Conservation (phyloP, 2,113 vertebrate species). For the Seriola quinqueradiata region DNA sequence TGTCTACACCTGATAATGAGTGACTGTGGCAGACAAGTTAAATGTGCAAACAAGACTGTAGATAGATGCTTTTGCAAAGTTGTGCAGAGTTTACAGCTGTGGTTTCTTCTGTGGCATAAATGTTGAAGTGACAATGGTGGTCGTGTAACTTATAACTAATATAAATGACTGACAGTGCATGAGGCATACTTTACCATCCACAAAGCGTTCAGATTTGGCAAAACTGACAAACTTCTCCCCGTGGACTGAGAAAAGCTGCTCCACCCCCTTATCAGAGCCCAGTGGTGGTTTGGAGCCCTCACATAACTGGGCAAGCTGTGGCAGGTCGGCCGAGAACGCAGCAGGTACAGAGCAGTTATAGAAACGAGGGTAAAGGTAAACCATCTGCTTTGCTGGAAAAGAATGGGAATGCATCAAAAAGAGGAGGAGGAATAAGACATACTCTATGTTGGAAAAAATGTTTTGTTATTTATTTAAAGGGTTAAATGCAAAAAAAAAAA, state of each 20-base stretch:
- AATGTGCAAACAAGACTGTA: constrained; percentile 19
- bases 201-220: constrained; percentile 88
- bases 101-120: not conserved
- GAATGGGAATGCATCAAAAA: not conserved
- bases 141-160: not conserved
- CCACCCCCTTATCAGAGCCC: constrained; percentile 63
- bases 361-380: constrained; percentile 87
- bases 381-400: constrained; percentile 88
- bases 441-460: not conserved
- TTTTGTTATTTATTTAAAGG: no score
- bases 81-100: not conserved
- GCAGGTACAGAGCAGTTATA: constrained; percentile 91
- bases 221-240: constrained; percentile 91
- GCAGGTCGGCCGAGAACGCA: constrained; percentile 82
- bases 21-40: not conserved
- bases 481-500: no score
- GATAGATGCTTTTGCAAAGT: not conserved
- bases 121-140: not conserved
- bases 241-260: constrained; percentile 83
- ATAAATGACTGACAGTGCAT: not conserved
- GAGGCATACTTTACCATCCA: constrained; percentile 87
- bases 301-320: constrained; percentile 86
- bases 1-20: constrained; percentile 42
- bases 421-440: not conserved
- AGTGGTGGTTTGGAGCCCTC: constrained; percentile 65